Conservation (phyloP, 2,888 invertebrate species). For the Lycocerus yunnanus region DNA sequence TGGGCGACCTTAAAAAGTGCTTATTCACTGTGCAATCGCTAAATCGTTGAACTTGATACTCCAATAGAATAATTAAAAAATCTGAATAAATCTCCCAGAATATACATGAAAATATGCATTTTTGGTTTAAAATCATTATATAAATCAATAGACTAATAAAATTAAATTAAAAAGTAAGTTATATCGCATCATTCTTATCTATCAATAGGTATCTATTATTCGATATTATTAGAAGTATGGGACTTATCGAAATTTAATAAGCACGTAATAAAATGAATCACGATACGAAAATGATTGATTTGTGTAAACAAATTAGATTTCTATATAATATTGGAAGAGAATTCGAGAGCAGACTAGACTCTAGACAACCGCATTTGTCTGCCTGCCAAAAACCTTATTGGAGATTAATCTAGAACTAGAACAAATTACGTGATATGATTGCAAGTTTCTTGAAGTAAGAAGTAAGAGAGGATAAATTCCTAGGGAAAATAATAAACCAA, state of each 20-base stretch:
- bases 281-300: not conserved
- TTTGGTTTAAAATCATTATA: not conserved
- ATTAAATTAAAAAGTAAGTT: not conserved
- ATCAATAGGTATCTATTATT: not conserved
- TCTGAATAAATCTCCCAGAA: not conserved
- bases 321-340: not conserved
- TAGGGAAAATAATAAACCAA: not conserved
- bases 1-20: not conserved
- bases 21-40: not conserved
- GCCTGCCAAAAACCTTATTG: not conserved
- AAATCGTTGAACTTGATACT: not conserved
- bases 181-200: not conserved
- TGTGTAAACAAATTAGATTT: not conserved
- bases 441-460: no score
- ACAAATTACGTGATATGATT: not conserved
- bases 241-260: not conserved
- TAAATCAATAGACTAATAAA: not conserved
- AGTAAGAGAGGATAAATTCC: not conserved
- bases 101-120: not conserved
- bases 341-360: not conserved
- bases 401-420: not conserved
- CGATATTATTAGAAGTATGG: not conserved
- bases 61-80: not conserved
- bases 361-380: not conserved
- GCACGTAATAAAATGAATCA: not conserved